These are phyloP conservation scores for Sinonovacula constricta DNA, from an alignment of 1,140 invertebrate genomes.

Conservation along the genomic window DNA sequence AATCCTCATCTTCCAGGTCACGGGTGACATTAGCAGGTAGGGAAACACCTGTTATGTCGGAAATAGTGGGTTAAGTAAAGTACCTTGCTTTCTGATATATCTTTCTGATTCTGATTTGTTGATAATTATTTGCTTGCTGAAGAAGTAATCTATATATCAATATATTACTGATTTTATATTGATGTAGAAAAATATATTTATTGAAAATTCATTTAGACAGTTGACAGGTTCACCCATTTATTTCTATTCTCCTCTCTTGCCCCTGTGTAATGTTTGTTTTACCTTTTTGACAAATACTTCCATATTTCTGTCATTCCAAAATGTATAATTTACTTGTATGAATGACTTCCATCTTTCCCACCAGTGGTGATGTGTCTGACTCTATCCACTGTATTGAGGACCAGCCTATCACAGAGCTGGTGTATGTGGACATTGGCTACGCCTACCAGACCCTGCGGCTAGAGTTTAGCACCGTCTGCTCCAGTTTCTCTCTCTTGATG, in stretches of 20 bases:
- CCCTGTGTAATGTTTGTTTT: not conserved
- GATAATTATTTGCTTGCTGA: not conserved
- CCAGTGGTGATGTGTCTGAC: constrained; percentile 52
- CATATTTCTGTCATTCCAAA: not conserved
- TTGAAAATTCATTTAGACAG: not conserved
- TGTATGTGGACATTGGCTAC: constrained; percentile 70
- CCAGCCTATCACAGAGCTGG: constrained; percentile 72
- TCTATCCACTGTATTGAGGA: constrained; percentile 68
- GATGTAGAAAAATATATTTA: no score
- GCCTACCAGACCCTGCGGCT: constrained; percentile 71
- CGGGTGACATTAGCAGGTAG: constrained; percentile 51
- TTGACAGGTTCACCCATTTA: not conserved
- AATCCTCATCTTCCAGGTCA: constrained; percentile 67
- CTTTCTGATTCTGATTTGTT: not conserved
- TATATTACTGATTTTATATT: no score
- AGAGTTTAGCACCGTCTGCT: constrained; percentile 73
- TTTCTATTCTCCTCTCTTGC: not conserved
- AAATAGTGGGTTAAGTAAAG: not conserved
- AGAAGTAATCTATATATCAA: no score
- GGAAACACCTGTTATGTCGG: not conserved
- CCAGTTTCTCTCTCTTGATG: constrained; percentile 71
- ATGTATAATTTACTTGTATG: not conserved
- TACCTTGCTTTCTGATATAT: not conserved
- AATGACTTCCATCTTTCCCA: not conserved
- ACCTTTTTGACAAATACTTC: not conserved